Base-by-base conservation (phyloP, 2,888 invertebrate genomes). In the Amaurobius ferox region DNA sequence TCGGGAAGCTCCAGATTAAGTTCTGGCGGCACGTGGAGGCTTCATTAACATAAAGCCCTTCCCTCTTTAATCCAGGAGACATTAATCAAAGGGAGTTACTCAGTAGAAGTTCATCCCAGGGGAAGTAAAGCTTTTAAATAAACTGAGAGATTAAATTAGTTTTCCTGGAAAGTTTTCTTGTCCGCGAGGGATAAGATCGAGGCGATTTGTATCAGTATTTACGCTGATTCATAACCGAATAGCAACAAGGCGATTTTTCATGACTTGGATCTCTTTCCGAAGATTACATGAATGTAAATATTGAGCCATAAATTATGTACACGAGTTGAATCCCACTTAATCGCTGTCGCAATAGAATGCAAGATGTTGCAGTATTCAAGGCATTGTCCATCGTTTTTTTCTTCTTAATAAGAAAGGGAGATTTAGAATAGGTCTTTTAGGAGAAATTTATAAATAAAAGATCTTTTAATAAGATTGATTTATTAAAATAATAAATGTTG, bases 51-150 rank as follows among this genome's bases (percentile, higher is more conserved):
- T 80, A 80, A 80, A 80, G 74, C 80, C 73, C 44, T 70, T 76
- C 81, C 44, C 66, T 48, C 76, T 76, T 81, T 76, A 81, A 81
- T 81, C 81, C 76, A 35, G 39, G 64, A 19, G 30, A 68, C 81
- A 81, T 81, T 81, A 70, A 81, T 81, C 76, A 81, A 68, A 44
- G 32, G 76, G 70, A 81, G 81, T 76, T 76, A 81, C 70, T 79
- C 72, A 73, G 62, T 29, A 61, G 70, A 76, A 71, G 40, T 40
- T 76, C 66, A 73, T 55, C 68, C 74, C 48, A 28, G 40, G 61
- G 81, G 70, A 76, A 70, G 76, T 61, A 71, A 76, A 76, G 81
- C 81, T 81, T 81, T 81, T 81, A 81, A 81, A 81, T 81, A 74
- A 79, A 74, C 74, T 35, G 32, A 23, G 74, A 72, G 81, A 81